phyloP scores from a whole-genome alignment of 2,113 vertebrate species.

The Lycaon pictus region DNA sequence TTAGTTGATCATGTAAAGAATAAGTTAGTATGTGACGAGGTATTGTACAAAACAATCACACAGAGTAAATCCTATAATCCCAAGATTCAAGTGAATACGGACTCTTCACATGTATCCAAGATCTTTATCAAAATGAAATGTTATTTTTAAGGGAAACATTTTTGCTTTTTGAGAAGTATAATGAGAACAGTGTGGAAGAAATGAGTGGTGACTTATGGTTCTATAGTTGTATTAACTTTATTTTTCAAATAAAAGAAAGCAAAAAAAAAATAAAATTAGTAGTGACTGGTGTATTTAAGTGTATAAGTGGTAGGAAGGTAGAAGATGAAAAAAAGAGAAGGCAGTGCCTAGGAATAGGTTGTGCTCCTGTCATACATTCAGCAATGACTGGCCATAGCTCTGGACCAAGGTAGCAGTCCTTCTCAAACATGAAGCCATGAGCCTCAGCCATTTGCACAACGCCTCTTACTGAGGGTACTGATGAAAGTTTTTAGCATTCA shows the following conservation, averaged over 20 bases:
- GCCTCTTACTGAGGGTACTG: background rate
- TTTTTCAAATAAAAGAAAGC: slow-evolving; percentile 1
- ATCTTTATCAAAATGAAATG: background rate
- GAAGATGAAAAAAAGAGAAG: background rate
- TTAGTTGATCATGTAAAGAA: background rate
- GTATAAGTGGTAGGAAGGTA: background rate
- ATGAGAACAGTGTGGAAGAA: background rate
- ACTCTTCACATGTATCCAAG: background rate
- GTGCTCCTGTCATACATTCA: background rate
- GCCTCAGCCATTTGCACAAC: background rate
- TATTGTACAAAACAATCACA: background rate
- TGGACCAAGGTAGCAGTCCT: background rate
- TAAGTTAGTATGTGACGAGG: background rate
- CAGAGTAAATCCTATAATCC: background rate
- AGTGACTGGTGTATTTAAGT: background rate
- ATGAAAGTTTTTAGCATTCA: background rate
- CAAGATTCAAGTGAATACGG: slow-evolving; percentile 17
- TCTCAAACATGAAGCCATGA: background rate
- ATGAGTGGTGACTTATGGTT: background rate
- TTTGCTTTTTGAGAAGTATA: background rate
- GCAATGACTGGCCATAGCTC: background rate
- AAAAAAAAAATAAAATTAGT: background rate
- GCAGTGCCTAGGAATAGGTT: background rate
- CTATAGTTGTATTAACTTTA: background rate
- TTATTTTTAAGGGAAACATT: background rate